These are phyloP conservation scores for Harpalus rufipes DNA, from an alignment of 2,888 invertebrate genomes.

Conservation along the genomic window DNA sequence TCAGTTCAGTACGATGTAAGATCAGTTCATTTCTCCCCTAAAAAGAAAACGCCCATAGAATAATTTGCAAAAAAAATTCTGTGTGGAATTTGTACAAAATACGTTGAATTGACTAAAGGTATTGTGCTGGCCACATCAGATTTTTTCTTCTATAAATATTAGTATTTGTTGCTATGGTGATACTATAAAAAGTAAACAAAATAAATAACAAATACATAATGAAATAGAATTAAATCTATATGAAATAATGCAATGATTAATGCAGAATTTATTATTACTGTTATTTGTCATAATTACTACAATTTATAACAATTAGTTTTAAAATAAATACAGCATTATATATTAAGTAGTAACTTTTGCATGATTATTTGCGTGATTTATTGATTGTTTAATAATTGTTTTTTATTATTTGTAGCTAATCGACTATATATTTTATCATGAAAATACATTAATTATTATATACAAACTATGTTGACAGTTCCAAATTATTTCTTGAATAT, in stretches of 20 bases:
- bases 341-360: not conserved
- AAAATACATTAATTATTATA: no score
- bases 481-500: no score
- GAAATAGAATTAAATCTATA: not conserved
- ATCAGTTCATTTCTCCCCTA: no score
- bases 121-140: not conserved
- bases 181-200: not conserved
- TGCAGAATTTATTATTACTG: not conserved
- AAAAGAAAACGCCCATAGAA: no score
- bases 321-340: not conserved
- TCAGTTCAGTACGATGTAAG: no score
- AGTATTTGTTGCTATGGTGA: not conserved
- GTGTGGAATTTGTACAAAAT: no score
- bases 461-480: no score
- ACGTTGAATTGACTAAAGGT: no score
- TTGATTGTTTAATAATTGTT: not conserved
- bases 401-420: no score
- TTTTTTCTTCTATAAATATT: not conserved
- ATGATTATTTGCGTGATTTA: not conserved
- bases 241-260: not conserved
- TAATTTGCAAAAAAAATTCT: no score
- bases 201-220: not conserved
- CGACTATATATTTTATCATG: no score
- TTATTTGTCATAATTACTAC: not conserved
- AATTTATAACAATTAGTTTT: slow-evolving; percentile 1